These are phyloP conservation scores for Hestina assimilis DNA, from an alignment of 1,140 invertebrate species.

Conservation along the genomic window DNA sequence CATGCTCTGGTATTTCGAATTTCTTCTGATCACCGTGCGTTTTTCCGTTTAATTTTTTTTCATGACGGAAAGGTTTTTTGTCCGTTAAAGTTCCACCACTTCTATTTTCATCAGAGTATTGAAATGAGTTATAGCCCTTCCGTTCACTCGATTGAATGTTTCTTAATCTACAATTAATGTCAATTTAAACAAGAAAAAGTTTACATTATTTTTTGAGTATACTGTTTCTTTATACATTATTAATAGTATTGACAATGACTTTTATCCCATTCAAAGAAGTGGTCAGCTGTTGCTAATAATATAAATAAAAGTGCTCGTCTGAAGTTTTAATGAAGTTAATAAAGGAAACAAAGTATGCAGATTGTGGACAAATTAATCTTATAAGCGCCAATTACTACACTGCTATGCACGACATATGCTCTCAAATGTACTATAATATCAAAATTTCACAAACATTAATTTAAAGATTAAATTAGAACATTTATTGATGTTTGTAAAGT, in stretches of 20 bases:
- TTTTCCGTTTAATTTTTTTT: constrained; percentile 49
- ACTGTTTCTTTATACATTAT: no score
- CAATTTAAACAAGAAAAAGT: no score
- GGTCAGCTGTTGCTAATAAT: neutral
- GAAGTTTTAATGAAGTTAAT: constrained; percentile 34
- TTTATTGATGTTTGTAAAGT: no score
- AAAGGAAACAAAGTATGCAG: constrained; percentile 19
- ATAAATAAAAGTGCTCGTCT: constrained; percentile 3
- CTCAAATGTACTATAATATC: neutral
- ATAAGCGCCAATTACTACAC: neutral
- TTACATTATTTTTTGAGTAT: neutral
- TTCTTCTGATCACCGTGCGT: constrained; percentile 42
- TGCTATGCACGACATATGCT: neutral
- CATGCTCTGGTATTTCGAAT: constrained; percentile 77
- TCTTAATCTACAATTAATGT: constrained; percentile 46
- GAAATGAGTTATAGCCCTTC: constrained; percentile 36
- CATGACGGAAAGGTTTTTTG: constrained; percentile 67
- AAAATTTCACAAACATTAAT: neutral
- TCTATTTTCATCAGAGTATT: constrained; percentile 35
- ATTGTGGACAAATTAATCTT: constrained; percentile 11
- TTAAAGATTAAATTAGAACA: neutral
- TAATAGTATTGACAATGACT: no score
- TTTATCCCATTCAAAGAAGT: no score
- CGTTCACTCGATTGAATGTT: constrained; percentile 58
- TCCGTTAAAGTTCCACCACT: constrained; percentile 27